phyloP scores from a whole-genome alignment of 2,888 invertebrate species.

The Halictus quadricinctus region DNA sequence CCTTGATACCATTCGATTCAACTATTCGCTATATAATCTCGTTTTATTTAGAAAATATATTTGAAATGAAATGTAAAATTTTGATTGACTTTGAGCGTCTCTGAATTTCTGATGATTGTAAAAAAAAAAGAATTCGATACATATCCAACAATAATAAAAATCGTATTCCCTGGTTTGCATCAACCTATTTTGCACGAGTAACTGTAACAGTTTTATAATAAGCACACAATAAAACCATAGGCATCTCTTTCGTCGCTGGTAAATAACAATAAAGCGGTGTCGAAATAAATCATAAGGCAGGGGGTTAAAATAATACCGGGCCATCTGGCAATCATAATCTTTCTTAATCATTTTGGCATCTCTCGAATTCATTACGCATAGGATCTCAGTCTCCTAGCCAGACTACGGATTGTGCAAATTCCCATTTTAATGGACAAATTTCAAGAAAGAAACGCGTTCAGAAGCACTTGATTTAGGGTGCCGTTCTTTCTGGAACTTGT shows the following conservation, averaged over 20 bases:
- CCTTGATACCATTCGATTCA: background rate
- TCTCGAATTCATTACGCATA: conserved; percentile 16
- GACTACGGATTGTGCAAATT: background rate
- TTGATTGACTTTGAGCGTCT: background rate
- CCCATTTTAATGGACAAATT: background rate
- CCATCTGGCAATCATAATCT: background rate
- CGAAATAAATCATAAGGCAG: background rate
- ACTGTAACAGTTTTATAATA: background rate
- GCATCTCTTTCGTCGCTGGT: background rate
- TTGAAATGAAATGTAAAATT: background rate
- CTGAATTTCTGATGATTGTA: background rate
- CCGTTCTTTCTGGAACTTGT: background rate
- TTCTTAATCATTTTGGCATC: conserved; percentile 13
- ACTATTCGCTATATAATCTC: background rate
- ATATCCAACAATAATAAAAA: background rate
- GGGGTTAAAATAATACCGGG: background rate
- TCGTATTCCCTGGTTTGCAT: background rate
- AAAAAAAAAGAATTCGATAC: background rate
- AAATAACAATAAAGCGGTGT: background rate
- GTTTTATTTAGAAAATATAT: background rate
- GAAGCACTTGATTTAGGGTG: background rate
- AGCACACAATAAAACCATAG: background rate
- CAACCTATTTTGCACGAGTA: background rate
- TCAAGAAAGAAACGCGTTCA: background rate
- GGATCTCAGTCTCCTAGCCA: background rate